Conservation (phyloP, 2,113 vertebrate species). For the Calyptommatus sinebrachiatus region DNA sequence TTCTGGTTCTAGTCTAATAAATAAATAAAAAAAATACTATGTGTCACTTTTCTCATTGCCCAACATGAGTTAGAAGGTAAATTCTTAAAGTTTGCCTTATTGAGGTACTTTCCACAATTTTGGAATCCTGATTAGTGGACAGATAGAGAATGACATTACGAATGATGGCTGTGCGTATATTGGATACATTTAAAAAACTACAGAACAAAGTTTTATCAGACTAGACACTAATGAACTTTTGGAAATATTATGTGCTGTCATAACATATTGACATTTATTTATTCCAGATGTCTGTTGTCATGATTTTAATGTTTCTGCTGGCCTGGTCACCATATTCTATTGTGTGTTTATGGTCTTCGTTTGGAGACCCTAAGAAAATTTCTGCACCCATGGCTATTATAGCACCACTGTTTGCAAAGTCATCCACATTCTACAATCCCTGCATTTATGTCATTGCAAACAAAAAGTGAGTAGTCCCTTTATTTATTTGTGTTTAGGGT, state of each 20-base stretch:
- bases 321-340: conserved; percentile 96
- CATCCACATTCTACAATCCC: conserved; percentile 97
- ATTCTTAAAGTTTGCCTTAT: no score
- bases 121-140: no score
- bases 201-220: not conserved
- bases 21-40: no score
- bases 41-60: no score
- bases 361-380: conserved; percentile 87
- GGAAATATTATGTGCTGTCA: not conserved
- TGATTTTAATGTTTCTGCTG: conserved; percentile 95
- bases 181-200: not conserved
- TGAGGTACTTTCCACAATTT: no score
- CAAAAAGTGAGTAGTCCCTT: conserved; percentile 85
- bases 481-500: no score
- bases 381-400: conserved; percentile 91
- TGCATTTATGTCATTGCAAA: conserved; percentile 95
- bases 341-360: conserved; percentile 95
- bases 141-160: no score
- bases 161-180: no score
- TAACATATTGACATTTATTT: conserved; percentile 4
- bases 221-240: not conserved
- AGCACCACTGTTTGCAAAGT: conserved; percentile 96
- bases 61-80: no score
- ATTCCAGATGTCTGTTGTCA: conserved; percentile 92
- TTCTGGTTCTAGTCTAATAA: no score